These are phyloP conservation scores for Lophius americanus DNA, from an alignment of 2,797 vertebrate genomes.

Conservation along the genomic window DNA sequence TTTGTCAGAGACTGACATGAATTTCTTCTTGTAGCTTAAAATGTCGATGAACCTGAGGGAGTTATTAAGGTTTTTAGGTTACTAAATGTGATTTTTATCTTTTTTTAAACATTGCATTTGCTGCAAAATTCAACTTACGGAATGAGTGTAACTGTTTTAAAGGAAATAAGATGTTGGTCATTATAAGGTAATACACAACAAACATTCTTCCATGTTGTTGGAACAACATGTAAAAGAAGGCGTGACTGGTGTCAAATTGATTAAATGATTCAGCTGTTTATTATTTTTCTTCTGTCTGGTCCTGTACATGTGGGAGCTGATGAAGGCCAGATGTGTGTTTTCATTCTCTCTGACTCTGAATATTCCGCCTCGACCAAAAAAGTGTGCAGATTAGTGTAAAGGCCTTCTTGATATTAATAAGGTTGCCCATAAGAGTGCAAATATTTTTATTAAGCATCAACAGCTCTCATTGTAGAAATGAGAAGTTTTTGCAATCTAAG, in stretches of 20 bases:
- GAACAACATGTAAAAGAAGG: neutral
- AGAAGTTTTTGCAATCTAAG: slow-evolving; percentile 6
- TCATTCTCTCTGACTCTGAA: slow-evolving; percentile 34
- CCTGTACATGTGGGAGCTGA: slow-evolving; percentile 44
- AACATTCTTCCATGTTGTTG: neutral
- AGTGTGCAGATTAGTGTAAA: slow-evolving; percentile 11
- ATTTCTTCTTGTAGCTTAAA: slow-evolving; percentile 3
- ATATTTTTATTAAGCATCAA: neutral
- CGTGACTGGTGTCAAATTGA: slow-evolving; percentile 2
- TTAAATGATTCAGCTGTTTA: slow-evolving; percentile 16
- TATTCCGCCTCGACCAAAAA: slow-evolving; percentile 15
- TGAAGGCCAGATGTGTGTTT: slow-evolving; percentile 72
- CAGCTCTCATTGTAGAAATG: neutral
- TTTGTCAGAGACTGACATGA: neutral
- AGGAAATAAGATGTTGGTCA: no score
- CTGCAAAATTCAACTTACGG: neutral
- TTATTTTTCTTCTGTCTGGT: slow-evolving; percentile 36
- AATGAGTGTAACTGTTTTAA: neutral
- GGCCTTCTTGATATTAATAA: slow-evolving; percentile 21
- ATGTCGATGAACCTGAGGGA: neutral
- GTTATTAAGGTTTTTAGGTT: no score
- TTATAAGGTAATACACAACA: no score
- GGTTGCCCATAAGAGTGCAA: slow-evolving; percentile 1
- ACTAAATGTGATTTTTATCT: neutral
- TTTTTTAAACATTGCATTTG: neutral